These are phyloP conservation scores for Neodiprion pinetum DNA, from an alignment of 1,140 invertebrate genomes.

Conservation along the genomic window DNA sequence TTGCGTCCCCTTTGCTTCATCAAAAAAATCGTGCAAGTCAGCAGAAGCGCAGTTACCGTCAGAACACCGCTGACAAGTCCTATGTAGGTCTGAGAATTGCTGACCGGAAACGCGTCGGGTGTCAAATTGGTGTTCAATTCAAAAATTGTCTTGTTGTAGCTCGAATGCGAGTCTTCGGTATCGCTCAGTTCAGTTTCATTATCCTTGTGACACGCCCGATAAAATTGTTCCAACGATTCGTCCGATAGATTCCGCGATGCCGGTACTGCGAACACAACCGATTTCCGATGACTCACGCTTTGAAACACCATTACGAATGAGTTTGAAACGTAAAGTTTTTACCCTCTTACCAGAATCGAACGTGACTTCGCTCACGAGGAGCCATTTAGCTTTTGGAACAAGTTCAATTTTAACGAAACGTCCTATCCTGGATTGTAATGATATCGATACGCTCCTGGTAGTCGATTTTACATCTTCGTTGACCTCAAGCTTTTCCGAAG, in stretches of 20 bases:
- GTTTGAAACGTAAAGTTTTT: constrained; percentile 12
- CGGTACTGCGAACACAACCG: constrained; percentile 36
- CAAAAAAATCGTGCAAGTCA: constrained; percentile 74
- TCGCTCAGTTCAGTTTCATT: constrained; percentile 42
- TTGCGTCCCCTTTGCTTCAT: constrained; percentile 75
- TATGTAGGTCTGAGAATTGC: constrained; percentile 74
- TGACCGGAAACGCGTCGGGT: constrained; percentile 71
- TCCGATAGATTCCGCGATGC: constrained; percentile 59
- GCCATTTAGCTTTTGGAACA: constrained; percentile 84
- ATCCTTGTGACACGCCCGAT: constrained; percentile 38
- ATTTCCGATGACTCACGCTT: constrained; percentile 11
- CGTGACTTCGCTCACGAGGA: constrained; percentile 86
- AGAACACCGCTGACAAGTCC: constrained; percentile 81
- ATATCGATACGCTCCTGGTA: constrained; percentile 75
- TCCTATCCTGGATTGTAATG: constrained; percentile 77
- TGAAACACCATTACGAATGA: constrained; percentile 15
- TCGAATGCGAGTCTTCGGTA: constrained; percentile 28
- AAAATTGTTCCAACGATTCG: constrained; percentile 56
- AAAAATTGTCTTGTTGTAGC: constrained; percentile 48
- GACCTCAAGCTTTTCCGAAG: constrained; percentile 52
- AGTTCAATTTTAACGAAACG: constrained; percentile 80
- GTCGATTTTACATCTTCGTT: constrained; percentile 66
- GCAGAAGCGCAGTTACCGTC: constrained; percentile 73
- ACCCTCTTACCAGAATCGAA: constrained; percentile 75
- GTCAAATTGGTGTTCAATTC: constrained; percentile 60